These are phyloP conservation scores for Ennomos quercinarius DNA, from an alignment of 2,888 invertebrate genomes.

Conservation along the genomic window DNA sequence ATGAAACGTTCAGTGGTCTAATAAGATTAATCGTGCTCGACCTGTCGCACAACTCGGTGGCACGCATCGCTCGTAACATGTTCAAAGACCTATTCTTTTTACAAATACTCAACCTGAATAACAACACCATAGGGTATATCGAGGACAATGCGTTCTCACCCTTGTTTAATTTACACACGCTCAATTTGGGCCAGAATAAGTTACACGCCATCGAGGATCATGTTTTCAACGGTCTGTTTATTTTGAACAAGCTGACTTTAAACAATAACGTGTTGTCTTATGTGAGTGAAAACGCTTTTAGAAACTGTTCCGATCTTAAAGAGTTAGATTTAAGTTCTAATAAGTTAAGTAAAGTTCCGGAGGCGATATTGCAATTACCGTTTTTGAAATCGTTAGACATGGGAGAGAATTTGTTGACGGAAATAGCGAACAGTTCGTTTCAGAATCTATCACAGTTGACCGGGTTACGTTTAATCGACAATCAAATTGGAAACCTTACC, in stretches of 20 bases:
- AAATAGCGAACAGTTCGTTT: slow-evolving; percentile 93
- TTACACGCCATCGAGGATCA: slow-evolving; percentile 91
- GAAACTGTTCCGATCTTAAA: slow-evolving; percentile 94
- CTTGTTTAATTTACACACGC: slow-evolving; percentile 94
- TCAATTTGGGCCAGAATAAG: slow-evolving; percentile 95
- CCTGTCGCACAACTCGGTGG: slow-evolving; percentile 93
- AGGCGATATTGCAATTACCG: slow-evolving; percentile 91
- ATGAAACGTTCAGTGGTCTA: slow-evolving; percentile 93
- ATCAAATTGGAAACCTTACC: slow-evolving; percentile 94
- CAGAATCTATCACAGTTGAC: slow-evolving; percentile 94
- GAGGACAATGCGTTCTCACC: slow-evolving; percentile 95
- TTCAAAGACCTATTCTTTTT: slow-evolving; percentile 95
- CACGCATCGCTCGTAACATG: slow-evolving; percentile 91
- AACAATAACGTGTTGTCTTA: slow-evolving; percentile 93
- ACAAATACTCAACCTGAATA: slow-evolving; percentile 93
- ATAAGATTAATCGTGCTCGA: slow-evolving; percentile 94
- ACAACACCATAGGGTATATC: slow-evolving; percentile 93
- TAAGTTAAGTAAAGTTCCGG: slow-evolving; percentile 92
- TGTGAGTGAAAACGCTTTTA: slow-evolving; percentile 92
- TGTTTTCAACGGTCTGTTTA: slow-evolving; percentile 93
- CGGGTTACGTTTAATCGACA: slow-evolving; percentile 94
- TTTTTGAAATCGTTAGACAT: slow-evolving; percentile 95
- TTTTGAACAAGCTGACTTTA: slow-evolving; percentile 92
- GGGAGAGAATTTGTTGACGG: slow-evolving; percentile 95
- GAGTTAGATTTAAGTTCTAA: slow-evolving; percentile 96